phyloP scores from a whole-genome alignment of 2,797 vertebrate genomes.

The Syngnathus rostellatus region DNA sequence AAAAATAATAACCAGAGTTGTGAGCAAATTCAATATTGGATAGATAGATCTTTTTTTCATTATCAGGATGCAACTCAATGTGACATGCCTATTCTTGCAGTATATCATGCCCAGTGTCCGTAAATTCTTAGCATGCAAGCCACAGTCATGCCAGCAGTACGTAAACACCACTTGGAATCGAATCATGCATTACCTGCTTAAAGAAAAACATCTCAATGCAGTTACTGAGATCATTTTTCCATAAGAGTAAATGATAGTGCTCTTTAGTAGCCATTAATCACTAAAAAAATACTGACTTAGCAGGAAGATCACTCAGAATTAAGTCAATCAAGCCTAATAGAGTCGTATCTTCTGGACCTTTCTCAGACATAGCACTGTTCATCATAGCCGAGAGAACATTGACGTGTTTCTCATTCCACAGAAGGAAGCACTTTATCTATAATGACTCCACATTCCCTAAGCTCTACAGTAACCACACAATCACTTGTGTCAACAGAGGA shows the following conservation, averaged over 20 bases:
- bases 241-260: slow-evolving; percentile 41
- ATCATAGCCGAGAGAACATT: slow-evolving; percentile 36
- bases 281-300: slow-evolving; percentile 33
- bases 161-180: not conserved
- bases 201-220: not conserved
- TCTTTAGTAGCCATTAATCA: slow-evolving; percentile 38
- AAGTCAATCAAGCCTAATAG: slow-evolving; percentile 36
- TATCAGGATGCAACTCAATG: no score
- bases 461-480: slow-evolving; percentile 60
- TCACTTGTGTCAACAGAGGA: slow-evolving; percentile 62
- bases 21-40: no score
- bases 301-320: slow-evolving; percentile 29
- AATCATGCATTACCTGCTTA: not conserved
- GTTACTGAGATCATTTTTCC: slow-evolving; percentile 27
- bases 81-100: not conserved
- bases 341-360: slow-evolving; percentile 41
- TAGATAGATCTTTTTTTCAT: no score
- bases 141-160: not conserved
- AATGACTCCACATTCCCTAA: slow-evolving; percentile 57
- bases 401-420: slow-evolving; percentile 29
- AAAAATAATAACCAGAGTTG: no score
- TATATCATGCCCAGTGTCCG: not conserved
- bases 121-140: not conserved
- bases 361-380: slow-evolving; percentile 33
- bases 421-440: slow-evolving; percentile 50